Base-by-base conservation (phyloP, 2,888 invertebrate species). In the Drosophila fungiperda region DNA sequence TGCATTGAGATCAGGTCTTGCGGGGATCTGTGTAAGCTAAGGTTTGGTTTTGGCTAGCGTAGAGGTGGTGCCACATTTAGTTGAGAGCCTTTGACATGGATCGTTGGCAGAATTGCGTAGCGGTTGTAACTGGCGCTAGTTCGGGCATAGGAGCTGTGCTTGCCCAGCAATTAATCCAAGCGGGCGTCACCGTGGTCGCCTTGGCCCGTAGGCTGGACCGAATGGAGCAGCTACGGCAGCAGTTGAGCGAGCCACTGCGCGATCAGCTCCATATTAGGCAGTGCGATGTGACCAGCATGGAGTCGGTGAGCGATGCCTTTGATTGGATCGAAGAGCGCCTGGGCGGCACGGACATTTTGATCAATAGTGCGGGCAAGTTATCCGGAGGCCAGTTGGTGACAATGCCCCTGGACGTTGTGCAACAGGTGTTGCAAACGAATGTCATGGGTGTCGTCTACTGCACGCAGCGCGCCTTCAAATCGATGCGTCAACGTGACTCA, bases 101-200 rank as follows among this genome's bases (percentile, higher is more conserved):
- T 33, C 94, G 94, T 63, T 95, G 95, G 95, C 80, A 81, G 1
- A 94, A 94, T 48, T 94, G 94, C 82, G 93, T 94, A 0, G 95
- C 95, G 1, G 93, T 95, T 32, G 95, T 95, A 62, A 95, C 95
- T 1, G 95, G 95, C 1, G 95, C 95, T 15, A 95, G 95, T 87
- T 93, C 94, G 0, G 95, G 95, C 4, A 95, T 95, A 48, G 95
- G 94, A 20, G 94, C 94, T 1, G 93, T 92, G 3, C 92, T 94
- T n/a, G 91, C 90, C 11, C 83, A 87, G 23, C 90, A 92, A 48
- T 89, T 95, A 11, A 92, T 93, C 1, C 86, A 91, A 40, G 90
- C 92, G n/a, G 95, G 95, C 1, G 80, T 95, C 74, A 92, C 92
- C 48, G 95, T 95, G 0, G 93, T 94, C 4, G 94, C 94, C 0